Evolutionary conservation across 2,888 invertebrate species (phyloP).

Genomic region (Lithophane semibrunnea): DNA sequence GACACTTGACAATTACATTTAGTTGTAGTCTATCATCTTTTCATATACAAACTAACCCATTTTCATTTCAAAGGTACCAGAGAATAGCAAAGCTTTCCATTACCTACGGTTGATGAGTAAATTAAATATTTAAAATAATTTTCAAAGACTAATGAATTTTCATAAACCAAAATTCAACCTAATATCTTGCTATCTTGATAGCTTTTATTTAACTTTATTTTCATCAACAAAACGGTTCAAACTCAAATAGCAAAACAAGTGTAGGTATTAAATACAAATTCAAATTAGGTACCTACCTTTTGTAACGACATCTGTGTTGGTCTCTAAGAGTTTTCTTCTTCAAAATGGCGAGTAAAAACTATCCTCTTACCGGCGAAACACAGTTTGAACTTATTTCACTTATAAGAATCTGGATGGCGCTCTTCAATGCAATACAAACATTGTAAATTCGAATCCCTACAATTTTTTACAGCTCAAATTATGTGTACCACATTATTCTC

Average conservation of each 20-base stretch:
- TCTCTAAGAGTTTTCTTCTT: not conserved
- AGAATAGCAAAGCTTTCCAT: not conserved
- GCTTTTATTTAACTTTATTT: not conserved
- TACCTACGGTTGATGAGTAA: fast-evolving
- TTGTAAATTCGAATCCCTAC: not conserved
- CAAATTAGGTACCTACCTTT: not conserved
- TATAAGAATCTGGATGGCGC: conserved; percentile 45
- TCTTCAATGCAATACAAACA: not conserved
- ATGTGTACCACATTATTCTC: too few relatives aligned
- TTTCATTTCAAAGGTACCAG: not conserved
- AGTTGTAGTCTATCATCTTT: not conserved
- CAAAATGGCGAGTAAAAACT: not conserved
- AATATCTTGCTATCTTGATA: not conserved
- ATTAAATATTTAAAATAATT: too few relatives aligned
- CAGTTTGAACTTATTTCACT: not conserved
- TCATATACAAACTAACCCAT: too few relatives aligned
- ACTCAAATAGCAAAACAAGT: not conserved
- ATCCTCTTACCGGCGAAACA: not conserved
- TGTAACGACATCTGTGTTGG: conserved; percentile 54
- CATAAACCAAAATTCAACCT: not conserved
- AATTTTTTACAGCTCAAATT: not conserved
- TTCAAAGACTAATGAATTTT: too few relatives aligned
- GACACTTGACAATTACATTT: not conserved
- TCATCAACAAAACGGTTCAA: not conserved
- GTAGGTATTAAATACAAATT: not conserved